Conservation (phyloP, 2,888 invertebrate genomes). For the Lithophane socia region DNA sequence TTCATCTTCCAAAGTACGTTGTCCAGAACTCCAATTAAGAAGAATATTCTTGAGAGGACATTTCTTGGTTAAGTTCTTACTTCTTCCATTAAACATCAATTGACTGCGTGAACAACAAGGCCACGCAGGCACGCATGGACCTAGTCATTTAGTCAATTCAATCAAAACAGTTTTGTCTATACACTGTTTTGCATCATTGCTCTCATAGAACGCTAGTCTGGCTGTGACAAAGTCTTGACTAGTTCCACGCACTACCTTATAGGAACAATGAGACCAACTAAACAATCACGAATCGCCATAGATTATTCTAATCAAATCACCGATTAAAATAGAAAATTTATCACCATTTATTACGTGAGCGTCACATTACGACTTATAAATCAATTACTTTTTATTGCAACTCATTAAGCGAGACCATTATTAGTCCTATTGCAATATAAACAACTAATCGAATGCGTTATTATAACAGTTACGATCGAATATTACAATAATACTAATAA, state of each 20-base stretch:
- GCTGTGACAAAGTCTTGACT: not conserved
- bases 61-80: not conserved
- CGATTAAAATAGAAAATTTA: slow-evolving; percentile 69
- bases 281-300: slow-evolving; percentile 11
- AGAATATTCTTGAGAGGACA: not conserved
- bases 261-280: slow-evolving; percentile 11
- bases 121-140: not conserved
- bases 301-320: slow-evolving; percentile 58
- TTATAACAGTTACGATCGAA: slow-evolving; percentile 32
- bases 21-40: not conserved
- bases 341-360: slow-evolving; percentile 48
- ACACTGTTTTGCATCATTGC: slow-evolving; percentile 15
- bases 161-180: slow-evolving; percentile 17
- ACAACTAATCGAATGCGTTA: slow-evolving; percentile 43
- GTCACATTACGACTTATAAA: slow-evolving; percentile 60
- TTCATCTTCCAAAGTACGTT: not conserved
- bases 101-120: not conserved
- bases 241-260: not conserved
- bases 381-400: slow-evolving; percentile 67
- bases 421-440: slow-evolving; percentile 30
- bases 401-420: slow-evolving; percentile 47
- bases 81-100: not conserved
- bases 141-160: not conserved
- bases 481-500: slow-evolving; percentile 31
- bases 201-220: not conserved